Evolutionary conservation across 2,113 vertebrate genomes (phyloP), one percentile per base, ranked within the genome.

Genomic region (Muscicapa adusta): DNA sequence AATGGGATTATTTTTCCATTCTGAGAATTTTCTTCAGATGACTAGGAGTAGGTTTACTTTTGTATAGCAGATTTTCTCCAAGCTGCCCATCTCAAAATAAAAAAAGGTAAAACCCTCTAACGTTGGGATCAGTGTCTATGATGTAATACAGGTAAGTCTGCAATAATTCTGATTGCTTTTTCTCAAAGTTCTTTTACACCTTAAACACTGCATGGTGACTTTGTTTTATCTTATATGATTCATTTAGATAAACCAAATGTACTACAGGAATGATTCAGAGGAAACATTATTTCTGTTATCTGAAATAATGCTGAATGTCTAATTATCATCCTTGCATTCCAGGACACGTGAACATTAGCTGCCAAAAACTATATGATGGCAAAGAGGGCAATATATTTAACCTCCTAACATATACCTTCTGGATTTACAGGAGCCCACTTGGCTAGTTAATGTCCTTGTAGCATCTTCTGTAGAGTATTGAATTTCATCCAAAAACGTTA

Each of bases 71-170:
- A 68, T 66, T 60, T 60, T 33, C 12, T 42, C 2, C 14, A 67
- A 53, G 31, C 14, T 83, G 26, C 9, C 17, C 7, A 28, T 45
- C 34, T 48, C 16, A 31, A 14, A 54, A 42, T 28, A 63, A 54
- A 34, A 14, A 31, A 22, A 58, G 43, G 15, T 51, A 48, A n/a
- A 19, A 15, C 1, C 0, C 1, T 29, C 33, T 42, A 68, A 51
- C 12, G 12, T 2, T 87, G 17, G 14, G 15, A 91, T 9, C 7
- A 50, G 14, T n/a, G 14, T 5, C 45, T 62, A 8, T 2, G 1
- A 26, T 22, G 13, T 33, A 58, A 29, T 7, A 71, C 10, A 56
- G 20, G 8, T 26, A 47, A 70, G 6, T n/a, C 50, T 87, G 6
- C 14, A 54, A 19, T 7, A 38, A 57, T 29, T 75, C 43, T 63